Evolutionary conservation across 2,113 vertebrate species (phyloP), one percentile per base, ranked within the genome.

Genomic region (Phyllopteryx taeniolatus): DNA sequence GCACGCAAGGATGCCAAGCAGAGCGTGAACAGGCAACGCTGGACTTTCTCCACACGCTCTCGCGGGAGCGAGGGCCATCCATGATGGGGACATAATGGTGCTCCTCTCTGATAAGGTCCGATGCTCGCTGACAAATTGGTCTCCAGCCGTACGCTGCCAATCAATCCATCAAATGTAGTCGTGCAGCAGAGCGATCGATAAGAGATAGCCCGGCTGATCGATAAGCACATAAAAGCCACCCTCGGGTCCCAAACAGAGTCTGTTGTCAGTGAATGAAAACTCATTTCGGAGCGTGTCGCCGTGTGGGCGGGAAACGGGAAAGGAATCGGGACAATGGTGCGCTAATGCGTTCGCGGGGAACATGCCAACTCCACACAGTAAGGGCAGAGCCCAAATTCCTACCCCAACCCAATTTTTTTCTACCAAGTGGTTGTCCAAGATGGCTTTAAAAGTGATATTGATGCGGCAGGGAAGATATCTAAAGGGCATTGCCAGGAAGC

Each of bases 91-190:
- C 84, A 81, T 84, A 79, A 87, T 85, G 78, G 83, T 61, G 71
- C 79, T 83, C 80, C 51, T 75, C 73, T 76, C 75, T 72, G 83
- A 83, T 86, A 83, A 82, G 79, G 79, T 87, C 79, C 84, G 79
- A 2, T 70, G 85, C 81, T 75, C 80, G 53, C 79, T 81, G 76
- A 87, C 88, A 88, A 90, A 88, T 88, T 86, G 78, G 81, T 87
- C 85, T 87, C 79, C n/a, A 57, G 86, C 80, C 70, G 27, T 64
- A 15, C 51, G 76, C 85, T 87, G 89, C 79, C 87, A 88, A 91
- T 91, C 90, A 89, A 90, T 88, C 85, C 87, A 84, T 91, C 83
- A 85, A 83, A 87, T n/a, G 64, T 35, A 70, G 80, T 74, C 76
- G 83, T 81, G 81, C 73, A 66, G 79, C 74, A 1, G 67, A 42